Evolutionary conservation across 2,797 vertebrate species (phyloP), one percentile per base, ranked within the genome.

Genomic region (Valencia hispanica): DNA sequence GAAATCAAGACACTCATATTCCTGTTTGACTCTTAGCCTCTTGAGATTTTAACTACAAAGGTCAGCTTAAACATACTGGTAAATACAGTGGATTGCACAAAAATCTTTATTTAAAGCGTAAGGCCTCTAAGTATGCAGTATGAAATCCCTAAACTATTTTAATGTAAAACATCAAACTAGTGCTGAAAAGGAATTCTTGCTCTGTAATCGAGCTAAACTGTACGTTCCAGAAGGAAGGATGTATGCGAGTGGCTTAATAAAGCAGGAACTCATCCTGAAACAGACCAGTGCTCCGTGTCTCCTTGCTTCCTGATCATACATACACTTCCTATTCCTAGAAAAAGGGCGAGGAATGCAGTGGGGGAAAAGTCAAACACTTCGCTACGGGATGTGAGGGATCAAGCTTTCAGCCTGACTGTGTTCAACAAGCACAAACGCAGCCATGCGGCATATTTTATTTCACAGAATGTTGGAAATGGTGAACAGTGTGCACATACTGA

Each of bases 331-430:
- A 77, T 92, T 90, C 66, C 80, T 89, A 70, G 78, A 91, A 82
- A 57, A 83, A 75, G 85, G 79, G 75, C 87, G 71, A 68, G 65
- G 83, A 70, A n/a, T 82, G 72, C 82, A 88, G 79, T 87, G 66
- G 91, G 90, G 92, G 84, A 92, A 93, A 93, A 92, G 89, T 91
- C 91, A 94, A 74, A 73, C 55, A 48, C 77, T 79, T 82, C 55
- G 80, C 27, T 74, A 73, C 66, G 50, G 77, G 85, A 81, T 74
- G 59, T 73, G 50, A 82, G 78, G 75, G 72, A 53, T 32, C 12
- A 22, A 69, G 75, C n/a, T 39, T 53, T 15, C 2, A 5, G 14
- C 4, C 5, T 20, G 30, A 32, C 3, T 47, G 27, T 41, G 5
- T 55, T 73, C 55, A 41, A 74, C n/a, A 47, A 70, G 53, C 34